A percentile compares a stretch with the other conserved stretches of the same genome.
Evolutionary conservation across 2,888 invertebrate genomes (phyloP).

Genomic region (Beris chalybata): DNA sequence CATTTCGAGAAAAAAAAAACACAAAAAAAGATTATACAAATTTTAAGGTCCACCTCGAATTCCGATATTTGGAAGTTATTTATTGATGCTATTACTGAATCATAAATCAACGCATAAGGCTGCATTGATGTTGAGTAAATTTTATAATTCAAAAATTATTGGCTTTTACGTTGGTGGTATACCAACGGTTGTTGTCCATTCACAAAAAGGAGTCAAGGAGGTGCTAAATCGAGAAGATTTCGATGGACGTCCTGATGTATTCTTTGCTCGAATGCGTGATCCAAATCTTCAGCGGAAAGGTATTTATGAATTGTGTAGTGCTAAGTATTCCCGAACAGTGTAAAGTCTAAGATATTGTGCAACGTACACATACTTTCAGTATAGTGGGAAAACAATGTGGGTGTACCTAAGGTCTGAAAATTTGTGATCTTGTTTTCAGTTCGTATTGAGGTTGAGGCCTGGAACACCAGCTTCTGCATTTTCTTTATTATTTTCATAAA

Average conservation of each 20-base stretch:
- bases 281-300: slow-evolving; percentile 49
- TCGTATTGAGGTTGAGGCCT: too few relatives aligned
- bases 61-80: slow-evolving; percentile 66
- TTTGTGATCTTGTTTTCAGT: too few relatives aligned
- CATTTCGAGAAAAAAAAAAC: neutral
- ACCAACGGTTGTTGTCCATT: slow-evolving; percentile 60
- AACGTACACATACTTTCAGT: too few relatives aligned
- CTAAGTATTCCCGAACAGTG: too few relatives aligned
- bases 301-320: slow-evolving; percentile 34
- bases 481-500: too few relatives aligned
- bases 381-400: too few relatives aligned
- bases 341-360: too few relatives aligned
- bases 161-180: slow-evolving; percentile 61
- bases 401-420: too few relatives aligned
- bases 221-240: slow-evolving; percentile 63
- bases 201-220: slow-evolving; percentile 61
- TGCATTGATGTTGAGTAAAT: slow-evolving; percentile 58
- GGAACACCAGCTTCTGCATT: too few relatives aligned
- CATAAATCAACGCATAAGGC: slow-evolving; percentile 60
- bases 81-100: slow-evolving; percentile 60
- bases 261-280: slow-evolving; percentile 59
- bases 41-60: slow-evolving; percentile 63
- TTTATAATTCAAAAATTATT: slow-evolving; percentile 64
- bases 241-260: slow-evolving; percentile 63
- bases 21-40: slow-evolving; percentile 14